Percentiles rank a stretch among this genome's conserved stretches.
These are phyloP conservation scores for Ictalurus punctatus DNA, from an alignment of 2,113 vertebrate species.

Conservation along the genomic window DNA sequence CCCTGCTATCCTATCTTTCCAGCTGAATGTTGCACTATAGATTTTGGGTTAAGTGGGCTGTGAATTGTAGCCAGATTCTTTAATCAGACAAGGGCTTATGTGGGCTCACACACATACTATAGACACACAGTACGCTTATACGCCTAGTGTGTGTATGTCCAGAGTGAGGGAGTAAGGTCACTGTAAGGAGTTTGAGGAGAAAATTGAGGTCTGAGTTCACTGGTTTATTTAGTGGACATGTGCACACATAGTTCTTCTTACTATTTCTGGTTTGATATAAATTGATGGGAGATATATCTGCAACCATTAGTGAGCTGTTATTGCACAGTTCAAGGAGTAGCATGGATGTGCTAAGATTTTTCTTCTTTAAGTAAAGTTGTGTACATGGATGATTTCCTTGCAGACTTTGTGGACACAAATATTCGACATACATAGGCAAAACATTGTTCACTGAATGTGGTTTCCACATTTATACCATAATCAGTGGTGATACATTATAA, in stretches of 20 bases:
- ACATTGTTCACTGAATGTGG: neutral
- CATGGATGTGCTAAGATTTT: neutral
- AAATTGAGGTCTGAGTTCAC: conserved; percentile 20
- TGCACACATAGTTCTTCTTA: neutral
- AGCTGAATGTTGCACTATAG: conserved; percentile 48
- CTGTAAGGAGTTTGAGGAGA: neutral
- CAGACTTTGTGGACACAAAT: neutral
- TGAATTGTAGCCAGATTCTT: conserved; percentile 52
- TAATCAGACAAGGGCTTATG: conserved; percentile 47
- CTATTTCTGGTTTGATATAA: neutral
- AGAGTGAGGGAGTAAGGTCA: neutral
- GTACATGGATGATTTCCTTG: neutral
- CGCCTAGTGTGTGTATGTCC: conserved; percentile 1
- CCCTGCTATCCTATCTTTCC: conserved; percentile 40
- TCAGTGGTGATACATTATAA: neutral
- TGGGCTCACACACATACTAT: conserved; percentile 18
- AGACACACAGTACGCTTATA: conserved; percentile 36
- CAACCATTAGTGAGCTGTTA: neutral
- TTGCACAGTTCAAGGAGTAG: neutral
- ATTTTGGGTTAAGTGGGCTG: conserved; percentile 54
- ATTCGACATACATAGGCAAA: neutral
- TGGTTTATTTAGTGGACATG: neutral
- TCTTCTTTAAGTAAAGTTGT: neutral
- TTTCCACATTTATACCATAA: neutral
- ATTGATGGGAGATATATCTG: neutral